Evolutionary conservation across 2,113 vertebrate genomes (phyloP).

Genomic region (Clinocottus analis): DNA sequence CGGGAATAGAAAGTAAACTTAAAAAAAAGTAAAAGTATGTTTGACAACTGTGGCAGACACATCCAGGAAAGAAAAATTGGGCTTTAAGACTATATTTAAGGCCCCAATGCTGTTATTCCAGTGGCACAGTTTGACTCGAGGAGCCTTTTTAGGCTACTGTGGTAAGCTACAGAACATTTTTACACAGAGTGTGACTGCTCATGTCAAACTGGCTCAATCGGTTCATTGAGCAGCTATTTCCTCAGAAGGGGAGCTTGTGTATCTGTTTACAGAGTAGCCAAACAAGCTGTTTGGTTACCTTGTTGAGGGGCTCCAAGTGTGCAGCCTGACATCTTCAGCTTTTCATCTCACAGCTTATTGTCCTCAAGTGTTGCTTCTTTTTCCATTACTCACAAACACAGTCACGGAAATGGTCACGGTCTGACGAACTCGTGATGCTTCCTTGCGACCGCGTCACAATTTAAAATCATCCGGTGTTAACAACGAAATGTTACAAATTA

Average conservation of each 20-base stretch:
- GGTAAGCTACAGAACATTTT: not conserved
- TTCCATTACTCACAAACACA: not conserved
- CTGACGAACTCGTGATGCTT: not conserved
- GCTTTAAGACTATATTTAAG: slow-evolving; percentile 27
- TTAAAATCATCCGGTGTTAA: slow-evolving; percentile 1
- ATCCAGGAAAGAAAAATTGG: not conserved
- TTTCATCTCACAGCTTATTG: not conserved
- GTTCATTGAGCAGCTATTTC: not conserved
- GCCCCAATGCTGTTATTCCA: slow-evolving; percentile 5
- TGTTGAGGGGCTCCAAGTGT: not conserved
- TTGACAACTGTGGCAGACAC: slow-evolving; percentile 16
- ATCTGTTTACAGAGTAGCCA: not conserved
- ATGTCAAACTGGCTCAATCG: not conserved
- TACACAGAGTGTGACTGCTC: not conserved
- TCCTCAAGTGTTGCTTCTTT: not conserved
- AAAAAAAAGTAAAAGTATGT: slow-evolving; percentile 15
- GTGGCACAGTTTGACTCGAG: slow-evolving; percentile 11
- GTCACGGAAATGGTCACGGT: not conserved
- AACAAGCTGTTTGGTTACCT: not conserved
- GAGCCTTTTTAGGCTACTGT: slow-evolving; percentile 10
- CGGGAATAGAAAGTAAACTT: not conserved
- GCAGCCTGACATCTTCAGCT: not conserved
- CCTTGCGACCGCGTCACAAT: not conserved
- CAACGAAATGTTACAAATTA: not conserved
- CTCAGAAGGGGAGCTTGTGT: not conserved